Evolutionary conservation across 1,140 invertebrate species (phyloP).

Genomic region (Acromyrmex charruanus): DNA sequence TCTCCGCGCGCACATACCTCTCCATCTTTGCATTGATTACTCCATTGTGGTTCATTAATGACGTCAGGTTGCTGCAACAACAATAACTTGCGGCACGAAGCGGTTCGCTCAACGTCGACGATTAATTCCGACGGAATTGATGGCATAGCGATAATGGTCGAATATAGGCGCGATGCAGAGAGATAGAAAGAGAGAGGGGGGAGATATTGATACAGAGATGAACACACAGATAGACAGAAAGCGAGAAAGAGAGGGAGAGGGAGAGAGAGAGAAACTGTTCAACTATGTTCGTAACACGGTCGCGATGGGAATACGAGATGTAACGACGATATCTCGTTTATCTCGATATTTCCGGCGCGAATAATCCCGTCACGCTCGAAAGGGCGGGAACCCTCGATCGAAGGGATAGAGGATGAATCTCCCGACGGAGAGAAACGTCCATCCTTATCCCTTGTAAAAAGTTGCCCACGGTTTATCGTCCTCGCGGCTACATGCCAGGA

Average conservation of each 20-base stretch:
- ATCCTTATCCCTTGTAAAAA: conserved; percentile 2
- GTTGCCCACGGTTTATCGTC: conserved; percentile 25
- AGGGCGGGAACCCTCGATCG: background rate
- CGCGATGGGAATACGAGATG: conserved; percentile 37
- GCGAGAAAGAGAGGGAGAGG: background rate
- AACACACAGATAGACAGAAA: no score
- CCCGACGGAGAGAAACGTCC: conserved; percentile 23
- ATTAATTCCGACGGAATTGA: conserved; percentile 56
- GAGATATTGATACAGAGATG: no score
- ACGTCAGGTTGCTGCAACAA: conserved; percentile 59
- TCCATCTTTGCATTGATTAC: conserved; percentile 49
- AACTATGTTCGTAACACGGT: background rate
- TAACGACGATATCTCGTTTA: conserved; percentile 40
- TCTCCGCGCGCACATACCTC: conserved; percentile 3
- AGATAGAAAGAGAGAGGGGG: no score
- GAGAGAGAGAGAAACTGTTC: background rate
- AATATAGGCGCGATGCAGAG: background rate
- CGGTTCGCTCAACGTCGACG: conserved; percentile 48
- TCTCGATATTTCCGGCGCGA: conserved; percentile 48
- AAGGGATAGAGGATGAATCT: background rate
- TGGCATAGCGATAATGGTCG: conserved; percentile 24
- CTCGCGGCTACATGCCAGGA: background rate
- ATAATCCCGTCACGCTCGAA: conserved; percentile 29
- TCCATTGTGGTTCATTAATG: conserved; percentile 51
- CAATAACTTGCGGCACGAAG: conserved; percentile 38